Percentiles rank a stretch among this genome's conserved stretches.
phyloP scores from a whole-genome alignment of 2,113 vertebrate genomes.

The Epinephelus lanceolatus region DNA sequence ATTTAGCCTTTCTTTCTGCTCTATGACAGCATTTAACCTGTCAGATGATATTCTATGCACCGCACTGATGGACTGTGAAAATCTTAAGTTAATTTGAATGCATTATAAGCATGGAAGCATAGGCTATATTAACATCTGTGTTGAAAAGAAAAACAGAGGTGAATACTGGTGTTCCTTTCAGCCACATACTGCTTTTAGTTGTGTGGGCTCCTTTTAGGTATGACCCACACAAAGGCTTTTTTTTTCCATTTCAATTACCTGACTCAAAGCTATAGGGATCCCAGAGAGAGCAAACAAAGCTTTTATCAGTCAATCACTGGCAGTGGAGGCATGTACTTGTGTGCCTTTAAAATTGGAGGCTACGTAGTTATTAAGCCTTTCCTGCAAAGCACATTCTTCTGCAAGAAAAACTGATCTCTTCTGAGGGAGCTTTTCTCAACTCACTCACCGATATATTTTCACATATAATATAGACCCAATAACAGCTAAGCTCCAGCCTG shows the following conservation, averaged over 20 bases:
- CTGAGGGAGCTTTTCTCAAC: conserved; percentile 50
- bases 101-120: conserved; percentile 25
- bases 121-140: conserved; percentile 34
- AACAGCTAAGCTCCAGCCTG: conserved; percentile 18
- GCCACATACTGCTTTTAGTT: conserved; percentile 19
- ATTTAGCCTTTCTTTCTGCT: conserved; percentile 51
- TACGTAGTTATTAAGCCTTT: conserved; percentile 57
- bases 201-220: conserved; percentile 39
- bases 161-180: conserved; percentile 32
- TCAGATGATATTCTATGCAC: conserved; percentile 36
- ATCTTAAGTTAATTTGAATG: conserved; percentile 35
- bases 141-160: conserved; percentile 11
- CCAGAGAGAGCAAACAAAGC: conserved; percentile 66
- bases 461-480: conserved; percentile 31
- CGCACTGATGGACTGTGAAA: conserved; percentile 29
- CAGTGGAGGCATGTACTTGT: conserved; percentile 43
- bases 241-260: conserved; percentile 62
- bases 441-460: conserved; percentile 22
- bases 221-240: conserved; percentile 50
- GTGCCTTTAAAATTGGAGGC: conserved; percentile 65
- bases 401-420: conserved; percentile 39
- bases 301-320: conserved; percentile 67
- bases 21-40: conserved; percentile 43
- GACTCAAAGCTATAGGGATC: conserved; percentile 62
- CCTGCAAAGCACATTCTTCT: conserved; percentile 45